Evolutionary conservation across 2,888 invertebrate species (phyloP).

Genomic region (Pollenia labialis): DNA sequence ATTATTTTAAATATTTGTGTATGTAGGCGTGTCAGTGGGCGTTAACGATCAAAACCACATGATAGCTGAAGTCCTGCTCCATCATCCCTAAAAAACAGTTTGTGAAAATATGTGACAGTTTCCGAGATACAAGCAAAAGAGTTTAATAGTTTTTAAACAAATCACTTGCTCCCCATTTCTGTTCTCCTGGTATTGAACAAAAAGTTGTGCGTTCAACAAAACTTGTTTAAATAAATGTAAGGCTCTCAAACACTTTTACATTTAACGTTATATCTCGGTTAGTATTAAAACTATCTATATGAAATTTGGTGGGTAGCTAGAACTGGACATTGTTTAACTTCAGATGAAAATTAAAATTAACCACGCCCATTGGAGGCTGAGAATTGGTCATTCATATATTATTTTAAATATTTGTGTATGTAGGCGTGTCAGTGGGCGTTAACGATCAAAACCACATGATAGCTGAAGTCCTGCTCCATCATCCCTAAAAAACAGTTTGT

Average conservation of each 20-base stretch:
- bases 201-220: background rate
- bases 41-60: background rate
- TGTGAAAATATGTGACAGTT: background rate
- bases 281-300: background rate
- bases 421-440: background rate
- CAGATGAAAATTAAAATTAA: background rate
- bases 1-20: background rate
- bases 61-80: background rate
- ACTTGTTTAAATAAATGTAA: background rate
- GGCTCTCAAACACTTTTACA: background rate
- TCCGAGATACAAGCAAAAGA: background rate
- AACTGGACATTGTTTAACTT: background rate
- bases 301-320: background rate
- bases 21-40: background rate
- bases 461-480: background rate
- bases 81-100: background rate
- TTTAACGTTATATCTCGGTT: background rate
- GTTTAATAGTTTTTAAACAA: background rate
- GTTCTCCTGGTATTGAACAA: background rate
- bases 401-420: fast-evolving
- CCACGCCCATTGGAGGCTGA: background rate
- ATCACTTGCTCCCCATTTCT: background rate
- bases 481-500: background rate
- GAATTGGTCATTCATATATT: background rate
- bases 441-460: background rate